These are phyloP conservation scores for Drosophila kurseongensis DNA, from an alignment of 1,140 invertebrate species.

Conservation along the genomic window DNA sequence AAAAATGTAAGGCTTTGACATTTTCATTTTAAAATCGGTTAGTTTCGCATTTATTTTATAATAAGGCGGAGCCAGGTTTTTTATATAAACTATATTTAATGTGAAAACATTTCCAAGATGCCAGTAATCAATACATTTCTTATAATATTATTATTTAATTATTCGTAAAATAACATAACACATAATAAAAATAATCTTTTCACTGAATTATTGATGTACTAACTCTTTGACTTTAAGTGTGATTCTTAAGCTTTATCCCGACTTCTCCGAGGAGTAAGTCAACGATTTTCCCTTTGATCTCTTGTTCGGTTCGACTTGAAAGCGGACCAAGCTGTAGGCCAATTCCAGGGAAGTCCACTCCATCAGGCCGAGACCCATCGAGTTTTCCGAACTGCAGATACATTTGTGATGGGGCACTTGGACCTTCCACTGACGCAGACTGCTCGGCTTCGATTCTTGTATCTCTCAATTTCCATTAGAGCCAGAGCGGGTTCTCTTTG, in stretches of 20 bases:
- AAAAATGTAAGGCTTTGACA: neutral
- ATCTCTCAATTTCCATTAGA: slow-evolving; percentile 79
- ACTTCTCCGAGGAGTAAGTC: neutral
- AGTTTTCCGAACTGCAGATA: slow-evolving; percentile 45
- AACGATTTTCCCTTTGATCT: slow-evolving; percentile 27
- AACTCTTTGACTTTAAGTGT: neutral
- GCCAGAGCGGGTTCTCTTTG: slow-evolving; percentile 8
- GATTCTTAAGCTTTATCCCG: slow-evolving; percentile 4
- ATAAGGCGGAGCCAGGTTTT: too few relatives aligned
- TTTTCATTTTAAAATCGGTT: neutral
- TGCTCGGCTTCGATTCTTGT: slow-evolving; percentile 15
- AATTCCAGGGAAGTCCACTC: slow-evolving; percentile 80
- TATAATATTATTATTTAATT: too few relatives aligned
- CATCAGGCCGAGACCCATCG: slow-evolving; percentile 35
- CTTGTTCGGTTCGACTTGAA: slow-evolving; percentile 43
- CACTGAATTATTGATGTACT: neutral
- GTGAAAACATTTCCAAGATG: too few relatives aligned
- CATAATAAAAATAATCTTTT: too few relatives aligned
- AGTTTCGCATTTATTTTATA: neutral
- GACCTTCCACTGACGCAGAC: slow-evolving; percentile 7
- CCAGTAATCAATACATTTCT: too few relatives aligned
- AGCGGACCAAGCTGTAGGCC: slow-evolving; percentile 57
- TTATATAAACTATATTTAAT: too few relatives aligned
- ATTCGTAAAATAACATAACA: neutral
- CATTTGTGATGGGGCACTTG: slow-evolving; percentile 31